Evolutionary conservation across 1,140 invertebrate species (phyloP).

Genomic region (Anastatus disparis): DNA sequence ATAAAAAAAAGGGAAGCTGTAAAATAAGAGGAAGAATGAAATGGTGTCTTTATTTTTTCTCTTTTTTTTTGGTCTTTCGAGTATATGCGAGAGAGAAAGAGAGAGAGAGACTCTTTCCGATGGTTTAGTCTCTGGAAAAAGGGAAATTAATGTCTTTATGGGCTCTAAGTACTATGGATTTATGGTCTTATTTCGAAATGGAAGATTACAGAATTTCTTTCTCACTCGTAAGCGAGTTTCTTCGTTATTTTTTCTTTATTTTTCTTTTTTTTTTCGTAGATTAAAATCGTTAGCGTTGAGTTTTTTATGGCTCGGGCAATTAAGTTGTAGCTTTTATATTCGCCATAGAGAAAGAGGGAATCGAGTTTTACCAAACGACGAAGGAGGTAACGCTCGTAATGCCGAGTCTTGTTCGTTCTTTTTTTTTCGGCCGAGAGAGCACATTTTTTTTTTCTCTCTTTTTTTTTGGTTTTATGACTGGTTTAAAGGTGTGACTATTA

Average conservation of each 20-base stretch:
- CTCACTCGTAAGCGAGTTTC: not conserved
- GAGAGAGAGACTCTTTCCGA: not conserved
- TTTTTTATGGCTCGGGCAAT: conserved; percentile 13
- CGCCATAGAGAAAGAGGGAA: too few relatives aligned
- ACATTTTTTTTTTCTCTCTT: too few relatives aligned
- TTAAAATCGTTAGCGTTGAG: conserved; percentile 21
- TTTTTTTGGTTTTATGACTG: not conserved
- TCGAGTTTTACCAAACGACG: not conserved
- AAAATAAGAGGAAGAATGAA: not conserved
- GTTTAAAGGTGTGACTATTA: conserved; percentile 15
- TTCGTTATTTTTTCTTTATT: not conserved
- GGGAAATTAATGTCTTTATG: conserved; percentile 30
- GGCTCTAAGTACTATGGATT: conserved; percentile 24
- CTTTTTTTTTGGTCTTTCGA: too few relatives aligned
- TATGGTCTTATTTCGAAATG: conserved; percentile 8
- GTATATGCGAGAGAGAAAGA: not conserved
- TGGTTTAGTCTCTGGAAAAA: not conserved
- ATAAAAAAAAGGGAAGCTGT: not conserved
- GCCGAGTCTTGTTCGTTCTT: too few relatives aligned
- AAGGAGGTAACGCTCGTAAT: not conserved
- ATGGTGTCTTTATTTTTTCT: conserved; percentile 22
- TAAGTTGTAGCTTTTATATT: conserved; percentile 23
- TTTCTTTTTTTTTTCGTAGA: not conserved
- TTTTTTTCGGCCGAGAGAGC: too few relatives aligned
- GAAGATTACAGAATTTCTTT: not conserved